Percentiles rank a stretch among this genome's conserved stretches.
These are phyloP conservation scores for Temnothorax nylanderi DNA, from an alignment of 1,140 invertebrate genomes.

Conservation along the genomic window DNA sequence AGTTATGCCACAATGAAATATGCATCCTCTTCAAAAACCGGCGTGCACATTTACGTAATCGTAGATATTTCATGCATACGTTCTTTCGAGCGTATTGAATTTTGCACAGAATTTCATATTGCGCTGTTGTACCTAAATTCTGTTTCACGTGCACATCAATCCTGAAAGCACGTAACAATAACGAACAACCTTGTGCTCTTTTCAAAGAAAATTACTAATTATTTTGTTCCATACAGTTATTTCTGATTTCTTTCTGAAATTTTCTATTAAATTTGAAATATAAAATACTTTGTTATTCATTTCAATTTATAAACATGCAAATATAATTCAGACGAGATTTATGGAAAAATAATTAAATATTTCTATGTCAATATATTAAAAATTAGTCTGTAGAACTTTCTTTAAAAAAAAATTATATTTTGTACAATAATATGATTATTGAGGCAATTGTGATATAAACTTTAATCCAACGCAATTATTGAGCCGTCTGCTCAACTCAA, in stretches of 20 bases:
- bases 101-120: conserved; percentile 25
- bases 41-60: conserved; percentile 23
- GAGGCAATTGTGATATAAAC: not conserved
- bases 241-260: not conserved
- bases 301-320: not conserved
- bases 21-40: not conserved
- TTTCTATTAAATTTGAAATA: not conserved
- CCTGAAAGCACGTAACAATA: not conserved
- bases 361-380: not conserved
- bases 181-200: not conserved
- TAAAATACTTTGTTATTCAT: not conserved
- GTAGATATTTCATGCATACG: conserved; percentile 23
- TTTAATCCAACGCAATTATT: not conserved
- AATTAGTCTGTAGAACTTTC: not conserved
- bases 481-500: not conserved
- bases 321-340: not conserved
- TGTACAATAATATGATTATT: not conserved
- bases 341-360: not conserved
- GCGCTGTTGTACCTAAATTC: not conserved
- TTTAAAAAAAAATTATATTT: not conserved
- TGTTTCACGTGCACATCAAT: not conserved
- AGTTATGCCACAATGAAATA: conserved; percentile 11
- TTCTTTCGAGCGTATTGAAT: conserved; percentile 34
- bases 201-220: not conserved
- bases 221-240: not conserved